Evolutionary conservation across 2,888 invertebrate species (phyloP).

Genomic region (Eupithecia inturbata): DNA sequence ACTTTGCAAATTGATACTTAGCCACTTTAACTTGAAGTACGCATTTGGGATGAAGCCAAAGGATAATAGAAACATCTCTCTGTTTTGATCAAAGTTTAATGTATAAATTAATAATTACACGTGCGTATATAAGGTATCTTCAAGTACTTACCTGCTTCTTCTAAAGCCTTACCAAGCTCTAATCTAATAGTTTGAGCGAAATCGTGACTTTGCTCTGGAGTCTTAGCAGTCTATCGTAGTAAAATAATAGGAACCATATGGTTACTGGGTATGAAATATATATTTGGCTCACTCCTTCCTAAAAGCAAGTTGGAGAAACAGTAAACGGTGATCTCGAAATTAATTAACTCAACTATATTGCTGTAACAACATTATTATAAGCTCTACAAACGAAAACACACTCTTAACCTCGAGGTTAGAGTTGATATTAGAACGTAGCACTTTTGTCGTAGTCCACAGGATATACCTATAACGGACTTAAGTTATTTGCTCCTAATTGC

Average conservation of each 20-base stretch:
- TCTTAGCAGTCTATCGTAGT: background rate
- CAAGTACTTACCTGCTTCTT: background rate
- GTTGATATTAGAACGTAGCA: constrained; percentile 23
- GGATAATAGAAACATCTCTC: constrained; percentile 11
- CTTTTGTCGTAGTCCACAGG: constrained; percentile 33
- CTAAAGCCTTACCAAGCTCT: background rate
- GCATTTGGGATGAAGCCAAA: constrained; percentile 38
- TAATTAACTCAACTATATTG: constrained; percentile 63
- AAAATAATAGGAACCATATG: constrained; percentile 2
- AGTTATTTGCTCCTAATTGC: constrained; percentile 64
- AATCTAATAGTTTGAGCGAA: background rate
- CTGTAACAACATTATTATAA: constrained; percentile 50
- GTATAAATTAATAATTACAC: background rate
- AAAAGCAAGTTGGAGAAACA: constrained; percentile 43
- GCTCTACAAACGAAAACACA: constrained; percentile 24
- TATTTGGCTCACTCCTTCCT: constrained; percentile 18
- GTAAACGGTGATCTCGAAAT: constrained; percentile 60
- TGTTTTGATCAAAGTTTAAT: constrained; percentile 11
- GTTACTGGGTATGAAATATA: background rate
- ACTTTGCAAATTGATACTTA: constrained; percentile 51
- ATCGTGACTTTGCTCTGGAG: background rate
- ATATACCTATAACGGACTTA: constrained; percentile 44
- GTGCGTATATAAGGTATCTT: background rate
- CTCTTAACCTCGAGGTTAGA: background rate
- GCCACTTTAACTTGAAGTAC: constrained; percentile 43